phyloP scores from a whole-genome alignment of 2,113 vertebrate species.

The Muntiacus reevesi region DNA sequence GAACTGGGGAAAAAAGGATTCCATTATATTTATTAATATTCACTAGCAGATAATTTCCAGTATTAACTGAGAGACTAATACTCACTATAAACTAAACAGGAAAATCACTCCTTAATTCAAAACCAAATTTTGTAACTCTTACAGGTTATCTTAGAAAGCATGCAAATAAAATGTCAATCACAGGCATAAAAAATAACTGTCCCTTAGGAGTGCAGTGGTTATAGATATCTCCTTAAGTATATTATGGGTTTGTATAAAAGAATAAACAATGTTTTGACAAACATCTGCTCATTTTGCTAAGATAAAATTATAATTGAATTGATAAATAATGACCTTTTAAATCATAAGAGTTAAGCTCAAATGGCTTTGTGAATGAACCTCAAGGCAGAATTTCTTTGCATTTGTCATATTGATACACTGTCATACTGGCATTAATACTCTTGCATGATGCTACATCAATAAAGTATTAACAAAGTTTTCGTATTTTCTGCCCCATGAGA shows the following conservation, averaged over 20 bases:
- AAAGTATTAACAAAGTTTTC: constrained; percentile 26
- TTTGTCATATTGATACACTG: constrained; percentile 47
- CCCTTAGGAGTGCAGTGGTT: not conserved
- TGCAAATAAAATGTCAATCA: not conserved
- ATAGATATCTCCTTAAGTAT: not conserved
- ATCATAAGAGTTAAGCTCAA: constrained; percentile 28
- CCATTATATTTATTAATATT: not conserved
- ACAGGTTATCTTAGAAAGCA: not conserved
- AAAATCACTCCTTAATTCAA: not conserved
- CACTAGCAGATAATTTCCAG: not conserved
- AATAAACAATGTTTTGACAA: constrained; percentile 37
- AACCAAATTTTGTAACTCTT: not conserved
- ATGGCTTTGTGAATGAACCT: not conserved
- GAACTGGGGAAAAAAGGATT: not conserved
- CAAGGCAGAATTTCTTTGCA: constrained; percentile 28
- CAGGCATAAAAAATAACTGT: not conserved
- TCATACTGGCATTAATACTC: constrained; percentile 34
- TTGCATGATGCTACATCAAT: not conserved
- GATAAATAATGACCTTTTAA: constrained; percentile 38
- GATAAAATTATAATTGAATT: constrained; percentile 38
- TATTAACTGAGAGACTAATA: not conserved
- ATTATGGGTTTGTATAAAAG: constrained; percentile 11
- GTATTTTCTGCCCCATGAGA: constrained; percentile 7
- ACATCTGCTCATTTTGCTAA: not conserved
- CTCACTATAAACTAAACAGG: not conserved